phyloP scores from a whole-genome alignment of 2,888 invertebrate genomes.

The Tetragonula carbonaria region DNA sequence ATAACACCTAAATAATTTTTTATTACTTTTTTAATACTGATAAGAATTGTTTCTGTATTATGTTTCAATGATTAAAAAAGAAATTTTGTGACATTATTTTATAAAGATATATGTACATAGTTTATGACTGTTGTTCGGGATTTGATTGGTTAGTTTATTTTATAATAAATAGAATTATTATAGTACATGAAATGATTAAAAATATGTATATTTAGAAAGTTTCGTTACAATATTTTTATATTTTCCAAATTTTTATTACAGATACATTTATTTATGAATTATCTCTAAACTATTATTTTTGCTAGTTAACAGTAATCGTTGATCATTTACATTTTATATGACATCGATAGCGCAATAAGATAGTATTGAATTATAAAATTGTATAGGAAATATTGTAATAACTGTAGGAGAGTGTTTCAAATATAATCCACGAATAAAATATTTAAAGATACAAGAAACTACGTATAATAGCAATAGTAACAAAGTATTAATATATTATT shows the following conservation, averaged over 20 bases:
- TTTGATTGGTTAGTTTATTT: conserved; percentile 17
- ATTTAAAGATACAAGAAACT: not conserved
- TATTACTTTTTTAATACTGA: not conserved
- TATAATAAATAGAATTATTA: not conserved
- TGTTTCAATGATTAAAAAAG: not conserved
- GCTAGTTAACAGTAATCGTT: too few species aligned
- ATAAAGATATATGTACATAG: not conserved
- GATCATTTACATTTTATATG: not conserved
- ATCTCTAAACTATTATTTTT: not conserved
- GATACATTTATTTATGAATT: not conserved
- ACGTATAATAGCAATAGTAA: not conserved
- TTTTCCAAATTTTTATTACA: not conserved
- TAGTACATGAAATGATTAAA: not conserved
- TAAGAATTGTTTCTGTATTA: not conserved
- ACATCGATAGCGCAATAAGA: not conserved
- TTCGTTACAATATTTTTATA: not conserved
- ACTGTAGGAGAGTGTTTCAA: not conserved
- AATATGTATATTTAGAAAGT: not conserved
- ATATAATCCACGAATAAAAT: not conserved
- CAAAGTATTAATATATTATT: conserved; percentile 9
- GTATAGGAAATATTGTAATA: not conserved
- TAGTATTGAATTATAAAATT: not conserved
- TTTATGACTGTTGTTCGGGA: not conserved
- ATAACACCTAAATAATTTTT: not conserved
- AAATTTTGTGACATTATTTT: not conserved